Base-by-base conservation (phyloP, 2,113 vertebrate species). In the Xenotilapia leptura region DNA sequence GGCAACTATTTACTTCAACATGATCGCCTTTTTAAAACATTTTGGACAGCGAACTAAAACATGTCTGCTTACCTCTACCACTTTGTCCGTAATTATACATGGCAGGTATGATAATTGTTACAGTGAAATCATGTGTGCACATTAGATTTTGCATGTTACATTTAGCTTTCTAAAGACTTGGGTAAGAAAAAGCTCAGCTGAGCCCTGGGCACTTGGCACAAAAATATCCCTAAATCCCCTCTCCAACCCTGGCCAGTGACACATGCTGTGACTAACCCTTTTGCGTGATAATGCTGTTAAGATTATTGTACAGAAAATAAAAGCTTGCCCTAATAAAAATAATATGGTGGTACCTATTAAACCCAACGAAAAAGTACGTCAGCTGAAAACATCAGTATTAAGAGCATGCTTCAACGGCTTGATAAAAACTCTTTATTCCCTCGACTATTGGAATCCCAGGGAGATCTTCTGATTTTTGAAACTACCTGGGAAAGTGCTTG, bases 211-310 rank as follows among this genome's bases (percentile, higher is more conserved):
- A 12, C 47, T 93, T 93, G 92, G 93, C 92, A 94, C 88, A 90
- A 90, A 92, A 92, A 92, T 92, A 95, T 90, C 90, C 73, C 45
- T 81, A 91, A 91, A 92, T 93, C 92, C 93, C 88, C 36, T 86
- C 89, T 88, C 80, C 87, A 87, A 91, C 88, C 91, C 90, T 89
- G 88, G 88, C 89, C 91, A 91, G 80, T 85, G 89, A 92, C 92
- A 91, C 90, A 90, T 60, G 89, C 91, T 93, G 91, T 94, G 94
- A 94, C 93, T 90, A 94, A 94, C 88, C 81, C 90, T 89, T 87
- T 91, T 90, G 45, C 21, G 8, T 83, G 68, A 89, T 90, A 92
- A 94, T 87, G 90, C 81, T 38, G 11, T 86, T 88, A 85, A 88
- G 58, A 92, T 83, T 86, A 86, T 81, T 90, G 88, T 83, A 88